Evolutionary conservation across 2,888 invertebrate species (phyloP), one percentile per base, ranked within the genome.

Genomic region (Tuberolachnus salignus): DNA sequence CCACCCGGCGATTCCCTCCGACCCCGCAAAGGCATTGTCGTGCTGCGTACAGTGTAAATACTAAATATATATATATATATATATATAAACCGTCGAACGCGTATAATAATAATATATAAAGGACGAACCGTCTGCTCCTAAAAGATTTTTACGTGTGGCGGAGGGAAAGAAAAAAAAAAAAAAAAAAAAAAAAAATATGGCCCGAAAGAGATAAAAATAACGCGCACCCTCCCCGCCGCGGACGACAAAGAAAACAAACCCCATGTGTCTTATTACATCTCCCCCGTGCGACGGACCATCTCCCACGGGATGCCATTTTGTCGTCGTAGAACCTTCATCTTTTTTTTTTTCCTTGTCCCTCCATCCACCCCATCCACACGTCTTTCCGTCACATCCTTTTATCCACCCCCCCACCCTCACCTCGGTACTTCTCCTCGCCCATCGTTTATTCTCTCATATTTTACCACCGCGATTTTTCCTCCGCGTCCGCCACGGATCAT

Each of bases 281-380:
- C 82, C 82, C 82, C 80, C 75, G 81, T 69, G 78, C 75, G 3
- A 34, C 6, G 46, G 55, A 74, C 53, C 72, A 34, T 83, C 69
- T 78, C 84, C 83, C 84, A 23, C 13, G 84, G 82, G 84, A 83
- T 82, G 83, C 84, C 83, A 83, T 83, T 83, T 83, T 83, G 83
- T 83, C 83, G 83, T 83, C 83, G 23, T 49, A 82, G 82, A 70
- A 80, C 81, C 80, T 69, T 81, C 81, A 80, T 81, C 71, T 81
- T 81, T 80, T 42, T 10, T 49, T 49, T 16, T 16, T 55, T 19
- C 49, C 34, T 73, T 26, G 8, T 59, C 63, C 67, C 66, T 72
- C 80, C 80, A 49, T 64, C 57, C 70, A 67, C 69, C 69, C 69
- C 69, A 66, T 74, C 78, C 80, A 74, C 34, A 70, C 73, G 69